These are phyloP conservation scores for Mormyrops attenuatus DNA, from an alignment of 2,797 vertebrate species.

Conservation along the genomic window DNA sequence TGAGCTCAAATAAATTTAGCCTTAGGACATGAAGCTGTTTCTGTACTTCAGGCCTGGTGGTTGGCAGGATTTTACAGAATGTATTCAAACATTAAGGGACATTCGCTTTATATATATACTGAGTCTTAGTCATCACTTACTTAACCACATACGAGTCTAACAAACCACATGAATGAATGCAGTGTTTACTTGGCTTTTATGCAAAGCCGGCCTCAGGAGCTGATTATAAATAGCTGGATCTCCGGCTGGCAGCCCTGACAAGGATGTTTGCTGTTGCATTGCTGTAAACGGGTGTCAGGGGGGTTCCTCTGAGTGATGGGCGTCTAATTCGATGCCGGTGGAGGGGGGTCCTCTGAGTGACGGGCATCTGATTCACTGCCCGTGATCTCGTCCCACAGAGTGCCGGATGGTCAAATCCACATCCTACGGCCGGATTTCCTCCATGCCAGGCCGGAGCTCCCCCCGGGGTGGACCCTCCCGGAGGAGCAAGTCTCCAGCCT, in stretches of 20 bases:
- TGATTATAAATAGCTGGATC: not conserved
- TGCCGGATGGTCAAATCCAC: conserved; percentile 92
- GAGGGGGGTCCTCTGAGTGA: not conserved
- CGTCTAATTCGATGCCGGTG: not conserved
- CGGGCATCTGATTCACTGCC: not conserved
- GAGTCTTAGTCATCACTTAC: not conserved
- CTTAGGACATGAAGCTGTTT: not conserved
- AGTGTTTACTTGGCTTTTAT: not conserved
- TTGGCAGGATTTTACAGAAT: not conserved
- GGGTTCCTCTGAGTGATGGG: not conserved
- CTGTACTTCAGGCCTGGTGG: not conserved
- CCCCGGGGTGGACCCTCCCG: conserved; percentile 79
- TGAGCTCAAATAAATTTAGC: not conserved
- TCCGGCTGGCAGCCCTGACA: not conserved
- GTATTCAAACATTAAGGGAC: not conserved
- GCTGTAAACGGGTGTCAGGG: not conserved
- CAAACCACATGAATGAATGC: not conserved
- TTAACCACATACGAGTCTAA: not conserved
- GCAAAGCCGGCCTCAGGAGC: not conserved
- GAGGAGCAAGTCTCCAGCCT: conserved; percentile 92
- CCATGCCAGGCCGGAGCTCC: conserved; percentile 72
- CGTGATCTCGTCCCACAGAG: conserved; percentile 57
- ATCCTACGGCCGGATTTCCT: conserved; percentile 90
- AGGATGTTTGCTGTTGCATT: not conserved
- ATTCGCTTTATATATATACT: not conserved